phyloP scores from a whole-genome alignment of 2,797 vertebrate genomes.

The Arrhamphus sclerolepis region DNA sequence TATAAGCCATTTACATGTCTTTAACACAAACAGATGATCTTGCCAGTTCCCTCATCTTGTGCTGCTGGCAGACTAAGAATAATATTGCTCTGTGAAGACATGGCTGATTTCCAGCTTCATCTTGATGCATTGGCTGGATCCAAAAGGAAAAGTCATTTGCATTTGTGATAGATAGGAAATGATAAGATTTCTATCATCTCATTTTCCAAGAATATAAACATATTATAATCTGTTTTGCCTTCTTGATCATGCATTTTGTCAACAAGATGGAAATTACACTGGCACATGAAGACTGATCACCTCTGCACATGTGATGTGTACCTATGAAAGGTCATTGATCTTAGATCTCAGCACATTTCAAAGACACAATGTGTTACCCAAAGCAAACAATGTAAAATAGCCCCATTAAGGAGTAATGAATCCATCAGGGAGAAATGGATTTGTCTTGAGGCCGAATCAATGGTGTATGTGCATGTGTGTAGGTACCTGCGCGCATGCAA shows the following conservation, averaged over 20 bases:
- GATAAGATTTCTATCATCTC: constrained; percentile 37
- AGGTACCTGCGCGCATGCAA: constrained; percentile 15
- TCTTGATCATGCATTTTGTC: constrained; percentile 52
- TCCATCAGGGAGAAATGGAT: constrained; percentile 83
- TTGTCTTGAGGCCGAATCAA: constrained; percentile 82
- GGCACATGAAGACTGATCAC: constrained; percentile 64
- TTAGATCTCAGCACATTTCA: constrained; percentile 76
- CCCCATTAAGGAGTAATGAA: constrained; percentile 86
- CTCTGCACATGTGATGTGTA: constrained; percentile 48
- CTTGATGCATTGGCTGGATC: constrained; percentile 50
- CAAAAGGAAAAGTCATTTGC: constrained; percentile 45
- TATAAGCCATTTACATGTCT: constrained; percentile 38
- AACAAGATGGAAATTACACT: constrained; percentile 41
- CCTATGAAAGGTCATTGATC: constrained; percentile 75
- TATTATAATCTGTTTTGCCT: constrained; percentile 35
- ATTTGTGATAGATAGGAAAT: constrained; percentile 46
- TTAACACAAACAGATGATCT: constrained; percentile 57
- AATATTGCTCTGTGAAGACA: constrained; percentile 46
- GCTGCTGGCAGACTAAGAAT: constrained; percentile 62
- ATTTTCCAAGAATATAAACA: constrained; percentile 44
- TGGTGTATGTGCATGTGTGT: constrained; percentile 41
- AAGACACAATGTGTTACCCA: constrained; percentile 79
- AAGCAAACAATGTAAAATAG: constrained; percentile 87
- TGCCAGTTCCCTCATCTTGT: constrained; percentile 61
- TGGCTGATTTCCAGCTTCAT: constrained; percentile 65